phyloP scores from a whole-genome alignment of 2,888 invertebrate genomes.

The Liodrosophila aerea region DNA sequence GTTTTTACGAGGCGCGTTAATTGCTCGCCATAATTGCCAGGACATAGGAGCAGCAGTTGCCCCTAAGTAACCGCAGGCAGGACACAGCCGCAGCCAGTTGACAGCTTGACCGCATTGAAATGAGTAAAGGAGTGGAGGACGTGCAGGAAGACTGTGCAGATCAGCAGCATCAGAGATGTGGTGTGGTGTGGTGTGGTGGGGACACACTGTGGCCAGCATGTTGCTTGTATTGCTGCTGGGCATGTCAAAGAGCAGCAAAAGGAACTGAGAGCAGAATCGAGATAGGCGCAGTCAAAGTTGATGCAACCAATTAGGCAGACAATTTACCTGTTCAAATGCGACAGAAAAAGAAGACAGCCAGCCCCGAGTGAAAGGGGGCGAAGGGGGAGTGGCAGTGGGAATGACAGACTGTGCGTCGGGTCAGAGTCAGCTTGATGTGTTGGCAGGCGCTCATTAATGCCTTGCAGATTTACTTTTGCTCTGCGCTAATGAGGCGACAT shows the following conservation, averaged over 20 bases:
- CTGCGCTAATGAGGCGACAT: slow-evolving; percentile 61
- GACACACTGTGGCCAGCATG: background rate
- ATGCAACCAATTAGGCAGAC: slow-evolving; percentile 66
- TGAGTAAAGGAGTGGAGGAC: no score
- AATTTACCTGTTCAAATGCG: slow-evolving; percentile 48
- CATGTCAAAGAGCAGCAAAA: background rate
- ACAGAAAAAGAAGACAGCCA: background rate
- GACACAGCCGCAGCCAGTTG: slow-evolving; percentile 17
- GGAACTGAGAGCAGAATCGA: background rate
- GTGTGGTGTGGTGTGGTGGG: no score
- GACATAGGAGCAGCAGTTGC: slow-evolving; percentile 2
- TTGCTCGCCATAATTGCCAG: slow-evolving; percentile 26
- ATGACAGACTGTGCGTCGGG: background rate
- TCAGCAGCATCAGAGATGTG: no score
- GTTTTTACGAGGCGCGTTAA: slow-evolving; percentile 22
- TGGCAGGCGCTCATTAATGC: slow-evolving; percentile 44
- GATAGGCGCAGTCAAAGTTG: slow-evolving; percentile 40
- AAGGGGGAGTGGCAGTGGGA: background rate
- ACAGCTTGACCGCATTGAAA: slow-evolving; percentile 7
- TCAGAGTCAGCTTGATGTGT: slow-evolving; percentile 19
- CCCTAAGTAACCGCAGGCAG: slow-evolving; percentile 15
- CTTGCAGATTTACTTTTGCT: slow-evolving; percentile 49
- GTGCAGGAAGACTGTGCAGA: no score
- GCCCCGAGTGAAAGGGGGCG: background rate
- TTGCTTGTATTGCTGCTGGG: slow-evolving; percentile 5